These are phyloP conservation scores for Acronicta alni DNA, from an alignment of 2,888 invertebrate species.

Conservation along the genomic window DNA sequence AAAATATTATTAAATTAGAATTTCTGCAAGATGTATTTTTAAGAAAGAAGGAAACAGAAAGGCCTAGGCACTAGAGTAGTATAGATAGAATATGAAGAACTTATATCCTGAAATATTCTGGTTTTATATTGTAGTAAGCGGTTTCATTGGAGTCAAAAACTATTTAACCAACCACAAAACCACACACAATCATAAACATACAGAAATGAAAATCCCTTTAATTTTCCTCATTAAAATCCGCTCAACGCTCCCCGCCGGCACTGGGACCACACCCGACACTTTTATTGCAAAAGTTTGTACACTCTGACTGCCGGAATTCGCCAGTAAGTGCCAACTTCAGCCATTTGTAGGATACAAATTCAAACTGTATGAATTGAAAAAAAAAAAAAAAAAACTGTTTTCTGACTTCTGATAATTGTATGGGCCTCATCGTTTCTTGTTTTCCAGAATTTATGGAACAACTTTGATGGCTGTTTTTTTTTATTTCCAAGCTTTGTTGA, in stretches of 20 bases:
- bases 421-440: constrained; percentile 37
- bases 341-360: constrained; percentile 80
- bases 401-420: constrained; percentile 59
- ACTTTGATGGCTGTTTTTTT: constrained; percentile 33
- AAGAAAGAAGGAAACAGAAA: too few relatives aligned
- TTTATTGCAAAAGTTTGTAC: constrained; percentile 82
- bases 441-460: constrained; percentile 38
- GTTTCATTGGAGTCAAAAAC: too few relatives aligned
- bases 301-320: constrained; percentile 64
- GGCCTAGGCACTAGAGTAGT: too few relatives aligned
- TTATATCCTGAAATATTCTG: too few relatives aligned
- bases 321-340: constrained; percentile 67
- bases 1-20: too few relatives aligned
- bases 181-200: not conserved
- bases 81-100: too few relatives aligned
- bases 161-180: too few relatives aligned
- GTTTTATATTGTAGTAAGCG: too few relatives aligned
- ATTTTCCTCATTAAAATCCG: constrained; percentile 9
- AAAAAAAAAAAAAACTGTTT: constrained; percentile 65
- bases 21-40: too few relatives aligned
- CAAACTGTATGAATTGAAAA: constrained; percentile 72
- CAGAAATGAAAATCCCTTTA: not conserved
- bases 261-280: constrained; percentile 57
- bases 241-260: constrained; percentile 39
- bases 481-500: constrained; percentile 12